A percentile compares a stretch with the other conserved stretches of the same genome.
phyloP scores from a whole-genome alignment of 2,113 vertebrate species.

The Cyanistes caeruleus region DNA sequence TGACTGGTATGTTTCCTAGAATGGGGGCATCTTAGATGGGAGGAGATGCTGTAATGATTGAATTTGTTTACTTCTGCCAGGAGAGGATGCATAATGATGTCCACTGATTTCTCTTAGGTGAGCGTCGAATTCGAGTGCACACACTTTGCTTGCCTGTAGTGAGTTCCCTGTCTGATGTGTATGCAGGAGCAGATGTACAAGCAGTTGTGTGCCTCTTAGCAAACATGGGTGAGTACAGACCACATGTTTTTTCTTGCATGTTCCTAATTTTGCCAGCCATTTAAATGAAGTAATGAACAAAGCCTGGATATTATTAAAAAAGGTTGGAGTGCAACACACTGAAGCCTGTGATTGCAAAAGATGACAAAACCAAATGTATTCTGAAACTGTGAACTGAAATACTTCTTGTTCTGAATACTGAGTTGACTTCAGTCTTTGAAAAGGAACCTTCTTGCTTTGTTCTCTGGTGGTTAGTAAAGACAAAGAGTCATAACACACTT shows the following conservation, averaged over 20 bases:
- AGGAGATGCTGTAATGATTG: not conserved
- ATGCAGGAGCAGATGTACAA: constrained; percentile 92
- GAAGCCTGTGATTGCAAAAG: not conserved
- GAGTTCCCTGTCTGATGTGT: constrained; percentile 89
- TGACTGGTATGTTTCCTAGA: not conserved
- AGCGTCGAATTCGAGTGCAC: constrained; percentile 93
- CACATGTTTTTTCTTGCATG: not conserved
- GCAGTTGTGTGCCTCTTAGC: constrained; percentile 92
- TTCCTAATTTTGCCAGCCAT: rapidly evolving
- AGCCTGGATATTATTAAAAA: not conserved
- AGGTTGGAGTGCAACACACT: not conserved
- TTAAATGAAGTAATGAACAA: not conserved
- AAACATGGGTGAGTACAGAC: constrained; percentile 89
- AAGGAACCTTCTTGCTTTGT: not conserved
- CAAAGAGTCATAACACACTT: not conserved
- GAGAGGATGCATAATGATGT: not conserved
- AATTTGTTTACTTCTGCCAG: not conserved
- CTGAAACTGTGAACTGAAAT: not conserved
- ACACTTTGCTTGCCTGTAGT: constrained; percentile 95
- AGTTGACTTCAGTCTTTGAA: not conserved
- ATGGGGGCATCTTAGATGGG: not conserved
- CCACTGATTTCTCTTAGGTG: constrained; percentile 76
- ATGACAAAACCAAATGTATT: not conserved
- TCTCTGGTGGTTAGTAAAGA: not conserved
- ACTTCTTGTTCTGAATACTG: not conserved